Evolutionary conservation across 2,888 invertebrate species (phyloP).

Genomic region (Acrobasis repandana): DNA sequence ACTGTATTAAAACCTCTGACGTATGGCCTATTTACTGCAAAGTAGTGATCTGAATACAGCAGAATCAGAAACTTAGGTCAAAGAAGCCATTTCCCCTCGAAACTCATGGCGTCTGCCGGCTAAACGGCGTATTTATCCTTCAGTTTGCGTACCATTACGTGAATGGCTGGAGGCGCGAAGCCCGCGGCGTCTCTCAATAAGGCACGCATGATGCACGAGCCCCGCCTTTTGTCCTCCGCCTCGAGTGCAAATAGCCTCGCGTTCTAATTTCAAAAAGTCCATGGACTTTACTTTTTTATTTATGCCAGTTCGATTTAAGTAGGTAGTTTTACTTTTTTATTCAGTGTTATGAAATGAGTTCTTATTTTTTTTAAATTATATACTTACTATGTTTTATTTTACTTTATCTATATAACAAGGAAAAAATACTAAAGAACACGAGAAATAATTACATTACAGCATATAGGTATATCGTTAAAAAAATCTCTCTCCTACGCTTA

Average conservation of each 20-base stretch:
- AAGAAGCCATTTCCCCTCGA: conserved; percentile 4
- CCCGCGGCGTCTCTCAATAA: conserved; percentile 45
- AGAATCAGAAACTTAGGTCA: not conserved
- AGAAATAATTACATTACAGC: no score
- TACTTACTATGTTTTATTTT: no score
- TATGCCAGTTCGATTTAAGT: not conserved
- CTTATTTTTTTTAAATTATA: not conserved
- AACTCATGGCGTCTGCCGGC: conserved; percentile 10
- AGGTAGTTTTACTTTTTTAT: not conserved
- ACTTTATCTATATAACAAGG: no score
- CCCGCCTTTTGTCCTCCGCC: conserved; percentile 54
- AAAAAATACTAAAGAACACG: no score
- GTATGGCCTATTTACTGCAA: no score
- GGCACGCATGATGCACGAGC: conserved; percentile 53
- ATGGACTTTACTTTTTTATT: conserved; percentile 42
- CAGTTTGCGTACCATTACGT: conserved; percentile 48
- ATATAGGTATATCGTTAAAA: no score
- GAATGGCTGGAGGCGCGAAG: conserved; percentile 45
- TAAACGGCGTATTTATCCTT: conserved; percentile 38
- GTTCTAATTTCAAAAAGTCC: conserved; percentile 72
- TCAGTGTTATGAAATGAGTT: not conserved
- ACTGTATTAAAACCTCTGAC: no score
- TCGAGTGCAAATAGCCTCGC: conserved; percentile 75
- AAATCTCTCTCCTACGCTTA: no score
- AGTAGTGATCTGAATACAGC: not conserved